Evolutionary conservation across 2,797 vertebrate species (phyloP), one percentile per base, ranked within the genome.

Genomic region (Varecia variegata): DNA sequence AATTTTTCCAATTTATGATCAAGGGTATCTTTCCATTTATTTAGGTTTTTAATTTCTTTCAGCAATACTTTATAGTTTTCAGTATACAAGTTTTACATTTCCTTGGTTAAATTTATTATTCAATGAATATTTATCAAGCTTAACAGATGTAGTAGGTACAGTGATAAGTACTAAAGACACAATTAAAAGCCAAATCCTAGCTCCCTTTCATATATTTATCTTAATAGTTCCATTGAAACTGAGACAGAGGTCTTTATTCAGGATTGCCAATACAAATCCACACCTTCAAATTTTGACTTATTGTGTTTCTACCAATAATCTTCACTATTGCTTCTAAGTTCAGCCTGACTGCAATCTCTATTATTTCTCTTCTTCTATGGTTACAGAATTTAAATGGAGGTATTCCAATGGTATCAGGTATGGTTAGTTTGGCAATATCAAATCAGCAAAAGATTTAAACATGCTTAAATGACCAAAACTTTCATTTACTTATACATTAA

Each of bases 101-200:
- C 11, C 18, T 83, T 77, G 56, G 14, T 67, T 82, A 83, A 88
- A 90, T 47, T 30, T 77, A 76, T 88, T 74, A 45, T 60, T 88
- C 25, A 82, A 27, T 86, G 70, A 73, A 68, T 87, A 88, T 71
- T 93, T 86, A 83, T 80, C 50, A 91, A 68, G 21, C 11, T 93
- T 91, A 95, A 47, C 43, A 74, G 30, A 80, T 60, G 8, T 1
- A 74, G 40, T 45, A 65, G 25, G 7, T 45, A 43, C 0, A 81
- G 5, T 67, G 27, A 81, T 50, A 70, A 83, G 30, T 21, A 83
- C 9, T 18, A 62, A 92, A 88, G 45, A 65, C 23, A 90, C 12
- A 82, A 62, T 74, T 77, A 74, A 77, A 90, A 92, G 20, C 12
- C 60, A 92, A 93, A 52, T 65, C 1, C 30, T 21, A 88, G 20